Base-by-base conservation (phyloP, 53 echinoderm and acorn worm species). In the Apostichopus leukothele region DNA sequence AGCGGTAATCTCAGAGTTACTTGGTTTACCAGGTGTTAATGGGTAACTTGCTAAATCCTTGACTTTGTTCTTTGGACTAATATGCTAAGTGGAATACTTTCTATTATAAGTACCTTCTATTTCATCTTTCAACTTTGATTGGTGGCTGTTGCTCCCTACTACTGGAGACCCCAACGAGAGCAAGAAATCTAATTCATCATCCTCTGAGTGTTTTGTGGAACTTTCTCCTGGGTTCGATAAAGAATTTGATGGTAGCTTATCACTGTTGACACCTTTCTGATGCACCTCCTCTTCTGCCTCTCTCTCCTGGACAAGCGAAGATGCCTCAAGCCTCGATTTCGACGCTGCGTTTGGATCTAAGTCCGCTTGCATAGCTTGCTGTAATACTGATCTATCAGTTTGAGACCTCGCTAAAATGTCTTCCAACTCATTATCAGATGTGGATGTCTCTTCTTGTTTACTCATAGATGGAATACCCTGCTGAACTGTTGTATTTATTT, bases 111-210 rank as follows among this genome's bases (percentile, higher is more conserved):
- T 67, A 80, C n/a, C 59, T 59, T 53, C 12, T 11, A 13, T 80
- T 80, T 80, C 55, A 19, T 22, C 12, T 10, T 51, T 20, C 3
- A 54, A 22, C 55, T 53, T 53, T 21, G 21, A 20, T 20, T 53
- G 54, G 54, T 53, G 19, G 5, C 51, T n/a, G 5, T 53, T 54
- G 55, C 19, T 57, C 21, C 59, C 53, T 4, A 5, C 80, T 59
- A 53, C 80, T 18, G 80, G 80, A 80, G 80, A 53, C 39, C 23
- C 11, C 80, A 80, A 80, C n/a, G 80, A 80, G 1, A 80, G 59
- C 54, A 80, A 23, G 59, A 80, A 80, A 80, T 80, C 80, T 53
- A 80, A 80, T 80, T 80, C 80, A 53, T 80, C 80, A 68, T 68
- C 68, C 16, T 14, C 19, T 18, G 18, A 18, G 68, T 14, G 19